These are phyloP conservation scores for Melinaea menophilus DNA, from an alignment of 2,888 invertebrate genomes.

Conservation along the genomic window DNA sequence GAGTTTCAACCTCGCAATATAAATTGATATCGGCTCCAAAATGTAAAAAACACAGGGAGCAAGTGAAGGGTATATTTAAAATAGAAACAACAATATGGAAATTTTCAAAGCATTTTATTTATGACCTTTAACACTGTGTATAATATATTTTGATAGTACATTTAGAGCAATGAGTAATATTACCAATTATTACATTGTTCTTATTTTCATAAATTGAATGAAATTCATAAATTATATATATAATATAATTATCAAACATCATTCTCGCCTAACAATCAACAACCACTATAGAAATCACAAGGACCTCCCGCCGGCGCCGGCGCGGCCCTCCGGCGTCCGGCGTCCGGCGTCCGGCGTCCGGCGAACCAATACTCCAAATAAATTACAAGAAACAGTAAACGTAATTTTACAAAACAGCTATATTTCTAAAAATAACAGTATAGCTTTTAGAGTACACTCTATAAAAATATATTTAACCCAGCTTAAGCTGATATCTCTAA, in stretches of 20 bases:
- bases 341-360: slow-evolving; percentile 6
- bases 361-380: slow-evolving; percentile 39
- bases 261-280: slow-evolving; percentile 74
- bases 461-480: slow-evolving; percentile 75
- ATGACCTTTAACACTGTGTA: slow-evolving; percentile 79
- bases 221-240: slow-evolving; percentile 74
- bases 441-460: slow-evolving; percentile 71
- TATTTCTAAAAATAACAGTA: slow-evolving; percentile 75
- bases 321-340: slow-evolving; percentile 20
- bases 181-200: slow-evolving; percentile 78
- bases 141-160: slow-evolving; percentile 80
- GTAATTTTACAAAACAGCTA: slow-evolving; percentile 55
- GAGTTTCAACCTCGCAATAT: too few relatives aligned
- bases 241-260: slow-evolving; percentile 70
- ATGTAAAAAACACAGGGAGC: background rate
- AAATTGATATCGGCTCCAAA: too few relatives aligned
- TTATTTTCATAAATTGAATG: slow-evolving; percentile 74
- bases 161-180: slow-evolving; percentile 79
- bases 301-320: slow-evolving; percentile 35
- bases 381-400: slow-evolving; percentile 53
- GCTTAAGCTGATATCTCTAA: slow-evolving; percentile 69
- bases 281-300: slow-evolving; percentile 71
- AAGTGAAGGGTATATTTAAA: slow-evolving; percentile 18
- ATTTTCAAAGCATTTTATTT: slow-evolving; percentile 79
- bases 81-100: slow-evolving; percentile 66